Evolutionary conservation across 1,140 invertebrate genomes (phyloP), one percentile per base, ranked within the genome.

Genomic region (Anthonomus grandis): DNA sequence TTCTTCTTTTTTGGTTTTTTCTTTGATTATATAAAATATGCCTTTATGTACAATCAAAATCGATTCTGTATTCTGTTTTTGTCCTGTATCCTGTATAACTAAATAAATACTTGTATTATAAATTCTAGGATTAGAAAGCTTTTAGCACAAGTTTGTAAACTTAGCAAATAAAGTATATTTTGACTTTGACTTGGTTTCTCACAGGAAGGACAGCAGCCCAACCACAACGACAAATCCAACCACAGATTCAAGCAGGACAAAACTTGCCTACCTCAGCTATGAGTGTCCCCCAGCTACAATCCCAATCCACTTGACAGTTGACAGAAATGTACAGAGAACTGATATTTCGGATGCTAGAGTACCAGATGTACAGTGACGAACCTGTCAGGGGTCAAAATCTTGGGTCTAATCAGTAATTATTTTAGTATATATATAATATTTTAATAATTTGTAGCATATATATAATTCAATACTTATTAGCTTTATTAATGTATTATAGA

Each of bases 271-370:
- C 3, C 19, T 18, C 57, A 21, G 5, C 42, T 18, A 47, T 59
- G 31, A 52, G 21, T 42, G 39, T 46, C 12, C 23, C 48, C 19
- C 57, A 59, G 12, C 31, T 13, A 24, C 50, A 52, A 18, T 53
- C 57, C 9, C 50, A 52, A 17, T 59, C 57, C 22, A 59, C 49
- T 10, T 59, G 57, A 59, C 57, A 59, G 44, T 59, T 59, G 49
- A 59, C 57, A 4, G 57, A 59, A n/a, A 48, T 59, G 48, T 59
- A 59, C 24, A 52, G 42, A 27, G 57, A 59, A 36, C 19, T 59
- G 8, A 38, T 59, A 13, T 53, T 59, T 47, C 17, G 57, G n/a
- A 59, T 59, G 57, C 21, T 59, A 4, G 57, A 59, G 21, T 59
- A 59, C 41, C 57, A 59, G 17, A 59, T 59, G 48, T 52, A 36